Base-by-base conservation (phyloP, 2,888 invertebrate species). In the Laothoe populi region DNA sequence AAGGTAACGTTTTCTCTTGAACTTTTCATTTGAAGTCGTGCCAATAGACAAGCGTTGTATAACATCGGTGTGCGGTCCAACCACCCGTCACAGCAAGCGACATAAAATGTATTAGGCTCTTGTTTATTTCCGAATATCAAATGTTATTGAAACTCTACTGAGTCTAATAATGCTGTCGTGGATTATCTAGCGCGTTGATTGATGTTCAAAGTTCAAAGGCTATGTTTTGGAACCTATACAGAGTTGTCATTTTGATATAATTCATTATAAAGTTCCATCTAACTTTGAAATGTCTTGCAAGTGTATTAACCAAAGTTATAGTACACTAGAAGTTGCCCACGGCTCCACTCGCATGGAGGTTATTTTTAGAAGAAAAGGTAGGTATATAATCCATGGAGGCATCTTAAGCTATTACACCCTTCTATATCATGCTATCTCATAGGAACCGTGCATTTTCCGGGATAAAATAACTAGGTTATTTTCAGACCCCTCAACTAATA, bases 151-250 rank as follows among this genome's bases (percentile, higher is more conserved):
- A 19, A 19, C 11, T 31, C 24, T 48, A 10, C 53, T n/a, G n/a
- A n/a, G n/a, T n/a, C n/a, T n/a, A 53, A 35, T 35, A 53, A 35
- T 11, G 53, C 1, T 11, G n/a, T 26, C 13, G 19, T 21, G 42
- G 45, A 45, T 31, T 45, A 59, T 44, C 59, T 31, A 31, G 45
- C 31, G 4, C n/a, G 31, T 16, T 67, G 70, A 68, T 67, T 63
- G 66, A 68, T 62, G 66, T 63, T 66, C 53, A 63, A 69, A 66
- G 65, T 69, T 66, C 59, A 61, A 44, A 40, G 45, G 63, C 61
- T 62, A 66, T 48, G 48, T 48, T 48, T 24, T 48, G 24, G 48
- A 48, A 13, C 48, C 13, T 66, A 64, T 66, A 65, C 62, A 45
- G 49, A 46, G 24, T 26, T 49, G 26, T 26, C 8, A 49, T 49